Percentiles rank a stretch among this genome's conserved stretches.
Evolutionary conservation across 2,888 invertebrate genomes (phyloP).

Genomic region (Lathronympha strigana): DNA sequence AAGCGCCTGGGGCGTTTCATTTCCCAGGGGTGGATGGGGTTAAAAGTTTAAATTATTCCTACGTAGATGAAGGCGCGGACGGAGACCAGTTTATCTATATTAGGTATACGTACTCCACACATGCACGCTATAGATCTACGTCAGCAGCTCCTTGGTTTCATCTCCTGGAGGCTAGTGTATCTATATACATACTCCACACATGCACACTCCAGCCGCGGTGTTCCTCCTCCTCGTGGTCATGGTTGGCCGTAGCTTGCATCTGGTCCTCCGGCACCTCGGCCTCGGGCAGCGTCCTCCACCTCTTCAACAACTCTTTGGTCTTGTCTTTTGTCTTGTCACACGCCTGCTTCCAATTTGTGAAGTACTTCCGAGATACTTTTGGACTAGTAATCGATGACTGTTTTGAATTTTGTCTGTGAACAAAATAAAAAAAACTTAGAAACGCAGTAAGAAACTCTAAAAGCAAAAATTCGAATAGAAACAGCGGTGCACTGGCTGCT

Average conservation of each 20-base stretch:
- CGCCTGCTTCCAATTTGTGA: conserved; percentile 89
- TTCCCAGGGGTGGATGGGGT: too few species aligned
- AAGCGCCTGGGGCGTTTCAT: too few species aligned
- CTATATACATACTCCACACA: conserved; percentile 87
- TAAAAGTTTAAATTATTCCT: too few species aligned
- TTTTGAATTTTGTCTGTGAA: conserved; percentile 76
- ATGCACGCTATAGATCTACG: too few species aligned
- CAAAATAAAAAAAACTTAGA: conserved; percentile 17
- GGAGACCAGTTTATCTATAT: too few species aligned
- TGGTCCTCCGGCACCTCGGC: conserved; percentile 69
- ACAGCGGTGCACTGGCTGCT: too few species aligned
- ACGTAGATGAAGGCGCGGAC: too few species aligned
- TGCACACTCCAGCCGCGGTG: conserved; percentile 90
- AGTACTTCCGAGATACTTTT: conserved; percentile 88
- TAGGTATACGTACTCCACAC: too few species aligned
- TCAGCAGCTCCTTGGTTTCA: too few species aligned
- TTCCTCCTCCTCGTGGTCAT: conserved; percentile 71
- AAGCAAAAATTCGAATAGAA: too few species aligned
- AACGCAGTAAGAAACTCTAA: background rate
- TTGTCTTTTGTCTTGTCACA: conserved; percentile 90
- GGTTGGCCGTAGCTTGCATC: conserved; percentile 68
- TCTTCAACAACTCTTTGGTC: conserved; percentile 88
- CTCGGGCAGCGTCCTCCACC: conserved; percentile 88
- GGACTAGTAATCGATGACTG: conserved; percentile 70
- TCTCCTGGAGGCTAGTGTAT: too few species aligned